Base-by-base conservation (phyloP, 2,113 vertebrate species). In the Solea solea region DNA sequence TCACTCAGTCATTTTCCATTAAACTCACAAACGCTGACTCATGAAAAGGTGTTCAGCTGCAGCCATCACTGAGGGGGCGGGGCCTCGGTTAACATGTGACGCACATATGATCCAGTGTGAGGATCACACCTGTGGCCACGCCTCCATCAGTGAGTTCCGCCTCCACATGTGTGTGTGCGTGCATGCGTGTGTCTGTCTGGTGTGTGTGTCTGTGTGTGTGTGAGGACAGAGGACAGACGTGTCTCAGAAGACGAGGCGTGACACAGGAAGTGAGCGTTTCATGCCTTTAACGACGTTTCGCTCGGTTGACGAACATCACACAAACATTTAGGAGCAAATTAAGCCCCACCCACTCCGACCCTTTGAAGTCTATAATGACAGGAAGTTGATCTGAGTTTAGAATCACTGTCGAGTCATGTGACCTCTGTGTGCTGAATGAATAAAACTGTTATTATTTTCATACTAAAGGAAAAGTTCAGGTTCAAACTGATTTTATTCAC, bases 261-360 rank as follows among this genome's bases (percentile, higher is more conserved):
- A 34, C 34, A 85, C 80, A 69, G 72, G 76, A 71, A 75, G 48
- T 79, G 78, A 83, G 77, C 76, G 79, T 83, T 90, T 81, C 78
- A 76, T 77, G 76, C 74, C 69, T 65, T 65, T 51, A 82, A 83
- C 86, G 57, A 28, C 9, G 84, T 88, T 78, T 83, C 70, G 76
- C 57, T 88, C 54, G 86, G 84, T 78, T 91, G 91, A 80, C 84
- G 27, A 60, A 91, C 85, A 92, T 93, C 90, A 90, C 80, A 86
- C 79, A 88, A 93, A 90, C 84, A 78, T 84, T 88, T 25, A 66
- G 77, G 82, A 81, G 89, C 83, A 89, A 92, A 81, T 64, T 40
- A 65, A 57, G 75, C 89, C 80, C 86, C 89, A 88, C 92, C 93
- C 91, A 78, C 51, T 34, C 21, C 34, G 2, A 1, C 25, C 41